These are phyloP conservation scores for Amia ocellicauda DNA, from an alignment of 2,113 vertebrate genomes.

Conservation along the genomic window DNA sequence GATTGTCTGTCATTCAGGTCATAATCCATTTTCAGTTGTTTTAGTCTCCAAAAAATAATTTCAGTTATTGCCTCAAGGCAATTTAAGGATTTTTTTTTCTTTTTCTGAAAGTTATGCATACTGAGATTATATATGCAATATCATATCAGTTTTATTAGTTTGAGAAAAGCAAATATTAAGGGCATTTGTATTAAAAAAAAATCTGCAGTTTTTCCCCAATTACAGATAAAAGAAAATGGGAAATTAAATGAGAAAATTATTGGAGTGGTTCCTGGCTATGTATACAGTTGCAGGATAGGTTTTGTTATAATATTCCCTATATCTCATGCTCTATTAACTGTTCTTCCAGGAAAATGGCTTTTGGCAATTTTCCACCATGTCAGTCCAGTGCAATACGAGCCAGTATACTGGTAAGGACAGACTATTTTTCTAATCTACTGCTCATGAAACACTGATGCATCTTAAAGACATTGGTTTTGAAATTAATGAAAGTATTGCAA, in stretches of 20 bases:
- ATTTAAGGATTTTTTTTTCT: not conserved
- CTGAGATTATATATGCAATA: constrained; percentile 4
- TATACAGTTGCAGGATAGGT: constrained; percentile 31
- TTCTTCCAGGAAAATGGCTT: constrained; percentile 57
- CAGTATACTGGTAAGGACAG: constrained; percentile 43
- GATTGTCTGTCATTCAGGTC: no score
- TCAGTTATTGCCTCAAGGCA: not conserved
- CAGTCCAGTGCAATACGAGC: constrained; percentile 40
- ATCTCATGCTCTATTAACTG: constrained; percentile 58
- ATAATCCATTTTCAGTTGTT: no score
- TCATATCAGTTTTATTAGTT: not conserved
- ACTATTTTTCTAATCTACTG: constrained; percentile 4
- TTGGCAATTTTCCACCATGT: constrained; percentile 57
- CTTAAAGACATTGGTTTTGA: not conserved
- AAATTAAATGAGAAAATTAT: constrained; percentile 17
- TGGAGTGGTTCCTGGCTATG: not conserved
- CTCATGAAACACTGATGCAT: not conserved
- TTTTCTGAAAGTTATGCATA: constrained; percentile 2
- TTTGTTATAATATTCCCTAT: constrained; percentile 36
- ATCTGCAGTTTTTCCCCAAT: not conserved
- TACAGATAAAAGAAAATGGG: constrained; percentile 6
- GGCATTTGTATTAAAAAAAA: not conserved
- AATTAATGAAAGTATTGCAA: not conserved
- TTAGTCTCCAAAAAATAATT: not conserved
- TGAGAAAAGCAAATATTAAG: not conserved